Percentiles rank a stretch among this genome's conserved stretches.
Evolutionary conservation across 2,113 vertebrate genomes (phyloP).

Genomic region (Taxidea taxus): DNA sequence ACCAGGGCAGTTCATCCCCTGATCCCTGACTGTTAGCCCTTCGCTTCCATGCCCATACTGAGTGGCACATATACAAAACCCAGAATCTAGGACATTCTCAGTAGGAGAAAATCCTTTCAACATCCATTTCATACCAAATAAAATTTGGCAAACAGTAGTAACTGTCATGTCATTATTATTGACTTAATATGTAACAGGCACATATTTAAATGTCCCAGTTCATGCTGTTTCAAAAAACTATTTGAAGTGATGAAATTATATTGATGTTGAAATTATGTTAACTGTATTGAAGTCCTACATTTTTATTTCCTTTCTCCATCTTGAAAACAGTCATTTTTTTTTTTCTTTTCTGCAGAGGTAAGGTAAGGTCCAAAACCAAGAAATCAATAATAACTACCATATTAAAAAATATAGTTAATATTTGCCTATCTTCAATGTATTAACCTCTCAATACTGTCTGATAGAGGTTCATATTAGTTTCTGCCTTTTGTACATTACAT

Average conservation of each 20-base stretch:
- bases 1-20: not conserved
- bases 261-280: not conserved
- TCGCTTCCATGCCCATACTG: not conserved
- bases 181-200: not conserved
- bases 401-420: not conserved
- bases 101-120: not conserved
- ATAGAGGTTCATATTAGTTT: rapidly evolving
- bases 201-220: not conserved
- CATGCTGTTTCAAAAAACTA: not conserved
- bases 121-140: not conserved
- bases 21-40: not conserved
- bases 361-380: not conserved
- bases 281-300: not conserved
- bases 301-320: not conserved
- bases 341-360: not conserved
- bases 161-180: not conserved
- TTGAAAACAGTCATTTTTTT: not conserved
- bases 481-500: rapidly evolving
- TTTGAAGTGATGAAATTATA: not conserved
- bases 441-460: not conserved
- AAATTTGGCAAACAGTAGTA: not conserved
- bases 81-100: not conserved
- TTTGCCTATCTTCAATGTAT: not conserved
- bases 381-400: not conserved
- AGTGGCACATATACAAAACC: not conserved